phyloP scores from a whole-genome alignment of 2,888 invertebrate genomes.

The Tetropium fuscum region DNA sequence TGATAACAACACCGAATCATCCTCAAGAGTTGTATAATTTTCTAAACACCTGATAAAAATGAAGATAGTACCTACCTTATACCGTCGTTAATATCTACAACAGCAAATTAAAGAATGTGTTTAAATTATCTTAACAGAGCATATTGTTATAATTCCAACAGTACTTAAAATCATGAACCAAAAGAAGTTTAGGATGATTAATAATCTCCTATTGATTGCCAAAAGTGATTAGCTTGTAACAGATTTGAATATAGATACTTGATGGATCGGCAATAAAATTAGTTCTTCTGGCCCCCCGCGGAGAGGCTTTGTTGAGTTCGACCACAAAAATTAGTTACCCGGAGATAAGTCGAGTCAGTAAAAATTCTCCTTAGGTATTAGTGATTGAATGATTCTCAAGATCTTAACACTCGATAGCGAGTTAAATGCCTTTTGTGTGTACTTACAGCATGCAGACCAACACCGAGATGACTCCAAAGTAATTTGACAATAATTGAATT shows the following conservation, averaged over 20 bases:
- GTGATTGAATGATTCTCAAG: constrained; percentile 56
- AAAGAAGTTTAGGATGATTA: constrained; percentile 32
- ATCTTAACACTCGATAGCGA: constrained; percentile 54
- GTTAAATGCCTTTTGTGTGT: constrained; percentile 50
- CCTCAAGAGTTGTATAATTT: neutral
- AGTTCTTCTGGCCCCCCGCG: constrained; percentile 58
- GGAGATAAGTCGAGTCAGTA: constrained; percentile 32
- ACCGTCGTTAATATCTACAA: neutral
- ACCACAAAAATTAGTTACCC: constrained; percentile 56
- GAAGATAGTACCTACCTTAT: neutral
- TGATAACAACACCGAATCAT: neutral
- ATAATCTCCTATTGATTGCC: constrained; percentile 55
- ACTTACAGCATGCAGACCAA: constrained; percentile 30
- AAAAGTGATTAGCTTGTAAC: constrained; percentile 56
- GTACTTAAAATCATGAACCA: constrained; percentile 18
- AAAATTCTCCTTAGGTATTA: constrained; percentile 44
- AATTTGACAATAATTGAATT: constrained; percentile 36
- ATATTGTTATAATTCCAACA: constrained; percentile 6
- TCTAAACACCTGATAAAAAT: constrained; percentile 16
- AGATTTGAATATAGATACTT: constrained; percentile 58
- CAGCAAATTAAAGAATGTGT: neutral
- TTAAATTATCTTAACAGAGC: constrained; percentile 3
- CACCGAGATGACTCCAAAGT: constrained; percentile 35
- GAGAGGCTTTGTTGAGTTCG: constrained; percentile 54
- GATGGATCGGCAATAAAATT: constrained; percentile 63